Percentiles rank a stretch among this genome's conserved stretches.
Conservation (phyloP, 2,797 vertebrate species). For the Syngnathus acus region DNA sequence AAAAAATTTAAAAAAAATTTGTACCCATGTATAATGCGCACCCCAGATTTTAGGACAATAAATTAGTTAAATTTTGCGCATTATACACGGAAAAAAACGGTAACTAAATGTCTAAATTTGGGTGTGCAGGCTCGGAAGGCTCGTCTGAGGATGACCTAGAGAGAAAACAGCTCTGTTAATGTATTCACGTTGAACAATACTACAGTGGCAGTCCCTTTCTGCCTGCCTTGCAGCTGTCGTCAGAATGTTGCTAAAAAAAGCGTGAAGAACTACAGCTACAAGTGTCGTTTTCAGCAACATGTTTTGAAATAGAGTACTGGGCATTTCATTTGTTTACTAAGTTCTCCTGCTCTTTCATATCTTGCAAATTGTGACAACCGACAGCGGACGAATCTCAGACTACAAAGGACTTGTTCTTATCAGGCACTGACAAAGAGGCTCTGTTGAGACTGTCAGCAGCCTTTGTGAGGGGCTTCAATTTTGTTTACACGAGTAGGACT, state of each 20-base stretch:
- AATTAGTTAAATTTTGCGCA: too few relatives aligned
- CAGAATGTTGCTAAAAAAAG: not conserved
- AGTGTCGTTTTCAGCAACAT: constrained; percentile 14
- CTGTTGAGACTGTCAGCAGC: constrained; percentile 41
- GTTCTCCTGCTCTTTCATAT: constrained; percentile 3
- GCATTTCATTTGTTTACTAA: constrained; percentile 7
- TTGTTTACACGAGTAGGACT: constrained; percentile 13
- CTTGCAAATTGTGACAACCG: constrained; percentile 33
- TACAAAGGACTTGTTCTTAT: constrained; percentile 37
- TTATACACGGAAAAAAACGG: too few relatives aligned
- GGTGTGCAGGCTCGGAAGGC: too few relatives aligned
- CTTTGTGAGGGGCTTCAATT: constrained; percentile 18
- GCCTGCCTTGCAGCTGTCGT: constrained; percentile 2
- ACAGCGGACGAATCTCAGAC: constrained; percentile 33
- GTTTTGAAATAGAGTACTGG: constrained; percentile 13
- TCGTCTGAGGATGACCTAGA: too few relatives aligned
- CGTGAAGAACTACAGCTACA: constrained; percentile 7
- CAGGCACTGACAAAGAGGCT: constrained; percentile 41
- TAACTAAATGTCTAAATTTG: too few relatives aligned
- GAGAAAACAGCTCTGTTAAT: too few relatives aligned
- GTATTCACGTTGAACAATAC: not conserved
- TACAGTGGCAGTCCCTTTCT: not conserved
- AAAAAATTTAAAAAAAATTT: too few relatives aligned
- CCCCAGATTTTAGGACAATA: too few relatives aligned
- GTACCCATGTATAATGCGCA: too few relatives aligned